Base-by-base conservation (phyloP, 2,113 vertebrate species). In the Thunnus maccoyii region DNA sequence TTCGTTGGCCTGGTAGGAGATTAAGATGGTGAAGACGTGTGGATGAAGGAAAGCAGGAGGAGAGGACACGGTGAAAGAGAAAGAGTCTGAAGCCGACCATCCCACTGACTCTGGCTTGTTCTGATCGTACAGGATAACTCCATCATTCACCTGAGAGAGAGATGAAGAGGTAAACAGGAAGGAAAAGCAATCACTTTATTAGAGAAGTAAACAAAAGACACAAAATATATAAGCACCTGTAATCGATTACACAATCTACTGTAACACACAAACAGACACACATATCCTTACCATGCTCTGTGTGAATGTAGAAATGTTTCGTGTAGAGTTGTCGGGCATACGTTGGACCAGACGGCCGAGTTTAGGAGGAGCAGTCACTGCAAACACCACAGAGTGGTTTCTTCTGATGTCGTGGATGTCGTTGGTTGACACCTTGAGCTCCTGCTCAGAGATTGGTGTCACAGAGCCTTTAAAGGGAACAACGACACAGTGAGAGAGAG, bases 341-440 rank as follows among this genome's bases (percentile, higher is more conserved):
- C 90, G 72, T 67, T 54, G 89, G 58, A 97, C 75, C 77, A 99
- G 89, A 46, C 84, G 93, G 58, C 97, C 96, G 1, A 95, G 91
- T 86, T 94, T 96, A 16, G 96, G 96, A 61, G 93, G 91, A 80
- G 81, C 82, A 5, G 94, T 84, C 63, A 96, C 76, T 1, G 78
- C 87, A 63, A 96, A 98, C 65, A 91, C 88, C 80, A 97, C 68
- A 20, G 94, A 94, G 83, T 94, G 95, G 88, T 96, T 97, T 88
- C 92, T 92, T 71, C 66, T 69, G 47, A 57, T 56, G 36, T 91
- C 92, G 27, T 80, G 87, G 65, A 85, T 64, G 64, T 96, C 95
- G 70, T 92, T 97, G 81, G 96, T 96, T 74, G 96, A 88, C 44
- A 95, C 95, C 93, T 93, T 94, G 86, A 99, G 94, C 80, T 96